Evolutionary conservation across 2,888 invertebrate species (phyloP).

Genomic region (Platypus cylindrus): DNA sequence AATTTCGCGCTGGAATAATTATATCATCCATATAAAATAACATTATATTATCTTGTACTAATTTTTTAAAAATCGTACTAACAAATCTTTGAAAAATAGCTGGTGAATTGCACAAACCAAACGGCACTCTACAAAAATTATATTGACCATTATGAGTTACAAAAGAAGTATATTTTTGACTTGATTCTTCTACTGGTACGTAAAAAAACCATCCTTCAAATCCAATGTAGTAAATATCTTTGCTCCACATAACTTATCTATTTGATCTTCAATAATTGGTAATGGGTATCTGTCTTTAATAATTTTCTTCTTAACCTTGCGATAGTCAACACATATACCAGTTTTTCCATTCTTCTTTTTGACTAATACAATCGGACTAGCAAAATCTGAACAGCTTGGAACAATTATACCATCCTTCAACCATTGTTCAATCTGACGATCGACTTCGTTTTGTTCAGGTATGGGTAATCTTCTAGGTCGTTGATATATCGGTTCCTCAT

Average conservation of each 20-base stretch:
- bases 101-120: slow-evolving; percentile 26
- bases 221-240: slow-evolving; percentile 23
- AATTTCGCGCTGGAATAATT: slow-evolving; percentile 14
- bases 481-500: too few species aligned
- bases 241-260: slow-evolving; percentile 13
- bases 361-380: slow-evolving; percentile 19
- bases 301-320: slow-evolving; percentile 23
- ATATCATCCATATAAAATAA: slow-evolving; percentile 27
- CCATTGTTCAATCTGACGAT: too few species aligned
- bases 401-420: too few species aligned
- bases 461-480: too few species aligned
- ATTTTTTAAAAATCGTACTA: slow-evolving; percentile 23
- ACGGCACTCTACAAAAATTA: slow-evolving; percentile 24
- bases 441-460: too few species aligned
- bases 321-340: slow-evolving; percentile 19
- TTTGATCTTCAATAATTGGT: slow-evolving; percentile 23
- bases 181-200: slow-evolving; percentile 20
- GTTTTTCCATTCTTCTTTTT: slow-evolving; percentile 21
- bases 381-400: slow-evolving; percentile 22
- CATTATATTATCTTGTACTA: slow-evolving; percentile 17
- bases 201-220: slow-evolving; percentile 24
- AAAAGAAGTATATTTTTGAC: slow-evolving; percentile 23
- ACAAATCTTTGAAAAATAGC: slow-evolving; percentile 26
- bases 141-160: slow-evolving; percentile 24
- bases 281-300: slow-evolving; percentile 24